A percentile compares a stretch with the other conserved stretches of the same genome.
Evolutionary conservation across 2,113 vertebrate genomes (phyloP).

Genomic region (Caranx ignobilis): DNA sequence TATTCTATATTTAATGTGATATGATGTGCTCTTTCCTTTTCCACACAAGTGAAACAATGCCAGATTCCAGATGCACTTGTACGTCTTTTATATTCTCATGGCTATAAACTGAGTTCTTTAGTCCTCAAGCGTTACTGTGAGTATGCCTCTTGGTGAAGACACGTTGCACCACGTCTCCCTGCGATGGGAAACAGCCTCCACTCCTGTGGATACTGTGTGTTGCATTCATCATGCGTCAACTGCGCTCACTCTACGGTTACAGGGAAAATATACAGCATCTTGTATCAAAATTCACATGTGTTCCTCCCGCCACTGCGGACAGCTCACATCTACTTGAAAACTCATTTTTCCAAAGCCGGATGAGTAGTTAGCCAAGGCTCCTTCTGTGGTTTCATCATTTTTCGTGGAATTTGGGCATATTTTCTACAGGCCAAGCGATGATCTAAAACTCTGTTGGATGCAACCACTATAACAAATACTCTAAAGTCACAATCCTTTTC

Average conservation of each 20-base stretch:
- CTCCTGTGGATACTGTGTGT: constrained; percentile 4
- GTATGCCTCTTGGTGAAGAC: not conserved
- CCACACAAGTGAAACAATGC: too few species aligned
- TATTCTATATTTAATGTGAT: not conserved
- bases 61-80: not conserved
- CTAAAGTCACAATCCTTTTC: not conserved
- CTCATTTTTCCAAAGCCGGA: not conserved
- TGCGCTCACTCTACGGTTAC: not conserved
- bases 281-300: constrained; percentile 12
- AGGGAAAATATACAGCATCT: not conserved
- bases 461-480: constrained; percentile 4
- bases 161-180: not conserved
- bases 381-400: constrained; percentile 20
- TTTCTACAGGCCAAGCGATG: not conserved
- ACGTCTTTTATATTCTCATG: not conserved
- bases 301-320: not conserved
- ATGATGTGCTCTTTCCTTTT: not conserved
- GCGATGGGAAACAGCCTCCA: constrained; percentile 9
- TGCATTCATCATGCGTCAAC: constrained; percentile 14
- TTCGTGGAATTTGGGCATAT: not conserved
- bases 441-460: constrained; percentile 13
- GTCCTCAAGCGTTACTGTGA: not conserved
- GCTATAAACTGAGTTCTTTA: not conserved
- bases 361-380: constrained; percentile 16
- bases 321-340: not conserved